Base-by-base conservation (phyloP, 1,140 invertebrate species). In the Penaeus indicus region DNA sequence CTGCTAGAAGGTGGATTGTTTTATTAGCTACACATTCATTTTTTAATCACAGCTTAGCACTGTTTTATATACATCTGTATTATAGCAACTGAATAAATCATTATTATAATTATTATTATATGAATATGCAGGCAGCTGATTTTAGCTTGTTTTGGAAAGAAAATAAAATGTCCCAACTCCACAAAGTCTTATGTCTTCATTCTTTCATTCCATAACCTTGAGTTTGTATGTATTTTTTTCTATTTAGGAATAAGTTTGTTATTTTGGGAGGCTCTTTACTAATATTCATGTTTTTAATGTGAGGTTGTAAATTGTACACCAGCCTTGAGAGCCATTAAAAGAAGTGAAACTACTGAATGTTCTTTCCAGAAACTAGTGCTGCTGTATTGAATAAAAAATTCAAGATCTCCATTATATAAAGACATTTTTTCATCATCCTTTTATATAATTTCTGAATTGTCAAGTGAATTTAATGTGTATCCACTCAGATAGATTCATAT, bases 61-160 rank as follows among this genome's bases (percentile, higher is more conserved):
- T 89, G 88, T 89, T 89, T 89, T 89, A 85, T 89, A 89, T 89
- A 54, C 62, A 89, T 89, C 86, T 89, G 88, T 89, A 89, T 85
- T 81, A 89, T 89, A 89, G 83, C 75, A 85, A 85, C 83, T 85
- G 82, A 85, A 85, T 63, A 80, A 89, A 85, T 84, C n/a, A 89
- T 89, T 67, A 89, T 89, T 84, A 89, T 84, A 78, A 89, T 84
- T 87, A 87, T 75, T 69, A 88, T 88, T 78, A 84, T 75, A 84
- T 88, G 88, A 89, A 80, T 89, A 89, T 89, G 83, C 83, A 85
- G 88, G 88, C 83, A 89, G 83, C 88, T 89, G 83, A 85, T 89
- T 89, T 89, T 85, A 85, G 83, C 77, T 89, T 89, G 80, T 88
- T 84, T 88, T 88, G 63, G 64, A 82, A 84, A 84, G 38, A 84